These are phyloP conservation scores for Nomada goodeniana DNA, from an alignment of 2,888 invertebrate species.

Conservation along the genomic window DNA sequence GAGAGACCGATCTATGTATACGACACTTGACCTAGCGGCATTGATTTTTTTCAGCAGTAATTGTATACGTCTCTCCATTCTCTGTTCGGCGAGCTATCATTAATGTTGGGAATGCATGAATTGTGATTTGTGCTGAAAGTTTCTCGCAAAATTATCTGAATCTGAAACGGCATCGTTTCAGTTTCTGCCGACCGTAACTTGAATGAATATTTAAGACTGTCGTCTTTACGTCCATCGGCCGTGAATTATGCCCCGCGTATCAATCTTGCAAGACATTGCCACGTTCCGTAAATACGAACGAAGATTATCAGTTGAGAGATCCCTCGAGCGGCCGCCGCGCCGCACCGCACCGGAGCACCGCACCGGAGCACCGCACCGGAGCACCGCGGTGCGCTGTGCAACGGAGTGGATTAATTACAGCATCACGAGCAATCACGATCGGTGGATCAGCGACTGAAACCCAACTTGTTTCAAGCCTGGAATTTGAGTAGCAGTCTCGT, in stretches of 20 bases:
- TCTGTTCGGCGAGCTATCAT: not conserved
- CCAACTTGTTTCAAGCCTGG: not conserved
- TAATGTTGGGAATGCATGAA: too few species aligned
- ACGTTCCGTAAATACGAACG: not conserved
- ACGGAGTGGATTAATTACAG: slow-evolving; percentile 28
- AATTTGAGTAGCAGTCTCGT: slow-evolving; percentile 18
- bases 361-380: too few species aligned
- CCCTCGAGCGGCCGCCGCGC: too few species aligned
- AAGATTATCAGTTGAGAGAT: too few species aligned
- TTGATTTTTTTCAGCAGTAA: slow-evolving; percentile 38
- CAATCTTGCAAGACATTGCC: not conserved
- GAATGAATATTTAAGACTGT: not conserved
- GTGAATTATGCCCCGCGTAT: not conserved
- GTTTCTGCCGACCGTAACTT: not conserved
- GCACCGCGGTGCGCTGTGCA: too few species aligned
- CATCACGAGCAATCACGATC: slow-evolving; percentile 10
- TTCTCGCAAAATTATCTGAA: not conserved
- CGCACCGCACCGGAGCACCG: too few species aligned
- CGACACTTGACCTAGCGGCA: slow-evolving; percentile 33
- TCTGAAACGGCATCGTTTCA: not conserved
- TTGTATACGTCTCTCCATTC: slow-evolving; percentile 6
- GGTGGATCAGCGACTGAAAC: slow-evolving; percentile 16
- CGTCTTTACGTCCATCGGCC: too few species aligned
- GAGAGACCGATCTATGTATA: not conserved
- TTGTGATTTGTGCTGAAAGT: too few species aligned